phyloP scores from a whole-genome alignment of 2,888 invertebrate species.

The Sphaerophoria rueppellii region DNA sequence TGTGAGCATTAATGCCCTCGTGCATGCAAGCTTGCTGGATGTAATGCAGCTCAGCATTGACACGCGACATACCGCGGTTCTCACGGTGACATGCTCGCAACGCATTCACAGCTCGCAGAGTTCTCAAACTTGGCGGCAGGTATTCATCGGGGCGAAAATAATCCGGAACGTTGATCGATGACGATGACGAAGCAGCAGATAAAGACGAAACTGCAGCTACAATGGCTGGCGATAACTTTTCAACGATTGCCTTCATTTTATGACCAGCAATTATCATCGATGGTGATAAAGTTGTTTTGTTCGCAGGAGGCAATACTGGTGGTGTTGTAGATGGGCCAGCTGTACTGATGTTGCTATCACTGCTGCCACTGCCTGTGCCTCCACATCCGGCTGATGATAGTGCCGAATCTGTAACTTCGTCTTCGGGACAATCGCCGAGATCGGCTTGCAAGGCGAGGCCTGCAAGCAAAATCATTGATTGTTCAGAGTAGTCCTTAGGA shows the following conservation, averaged over 20 bases:
- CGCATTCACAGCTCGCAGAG: conserved; percentile 82
- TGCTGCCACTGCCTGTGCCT: conserved; percentile 65
- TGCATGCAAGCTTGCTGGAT: conserved; percentile 94
- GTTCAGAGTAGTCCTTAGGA: conserved; percentile 83
- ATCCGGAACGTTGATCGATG: conserved; percentile 77
- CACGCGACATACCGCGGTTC: conserved; percentile 89
- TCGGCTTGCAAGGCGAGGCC: conserved; percentile 96
- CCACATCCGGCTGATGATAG: conserved; percentile 71
- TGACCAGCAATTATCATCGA: conserved; percentile 66
- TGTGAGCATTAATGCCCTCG: conserved; percentile 95
- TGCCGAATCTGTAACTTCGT: conserved; percentile 76
- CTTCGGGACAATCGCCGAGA: conserved; percentile 89
- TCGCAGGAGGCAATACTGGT: conserved; percentile 45
- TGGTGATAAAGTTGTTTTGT: conserved; percentile 35
- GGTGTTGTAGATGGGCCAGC: conserved; percentile 49
- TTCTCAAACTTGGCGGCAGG: conserved; percentile 88
- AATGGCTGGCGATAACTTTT: conserved; percentile 62
- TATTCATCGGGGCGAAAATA: conserved; percentile 94
- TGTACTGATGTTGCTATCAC: conserved; percentile 66
- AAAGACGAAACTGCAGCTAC: conserved; percentile 70
- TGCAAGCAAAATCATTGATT: conserved; percentile 90
- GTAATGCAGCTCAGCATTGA: conserved; percentile 93
- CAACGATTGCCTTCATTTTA: conserved; percentile 61
- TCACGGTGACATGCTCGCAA: conserved; percentile 91
- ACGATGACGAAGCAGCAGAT: conserved; percentile 76